Conservation (phyloP, 2,797 vertebrate species). For the Semotilus atromaculatus region DNA sequence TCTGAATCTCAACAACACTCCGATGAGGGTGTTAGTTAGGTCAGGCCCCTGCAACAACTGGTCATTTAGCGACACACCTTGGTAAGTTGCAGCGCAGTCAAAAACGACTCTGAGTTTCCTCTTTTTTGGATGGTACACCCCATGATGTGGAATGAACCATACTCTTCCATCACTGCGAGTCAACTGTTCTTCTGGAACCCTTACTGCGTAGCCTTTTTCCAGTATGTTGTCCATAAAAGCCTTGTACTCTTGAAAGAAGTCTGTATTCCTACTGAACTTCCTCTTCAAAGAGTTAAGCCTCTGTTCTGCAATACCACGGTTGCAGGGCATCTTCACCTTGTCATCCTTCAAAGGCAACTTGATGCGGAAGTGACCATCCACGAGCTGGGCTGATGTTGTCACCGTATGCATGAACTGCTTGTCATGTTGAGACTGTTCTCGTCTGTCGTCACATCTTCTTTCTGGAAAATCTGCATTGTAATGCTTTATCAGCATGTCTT, state of each 20-base stretch:
- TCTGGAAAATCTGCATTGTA: constrained; percentile 37
- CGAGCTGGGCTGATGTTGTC: not conserved
- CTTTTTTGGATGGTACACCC: no score
- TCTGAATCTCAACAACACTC: constrained; percentile 31
- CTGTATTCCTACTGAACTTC: no score
- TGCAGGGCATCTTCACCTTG: constrained; percentile 41
- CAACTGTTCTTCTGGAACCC: no score
- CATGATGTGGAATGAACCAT: no score
- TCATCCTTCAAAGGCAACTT: constrained; percentile 42
- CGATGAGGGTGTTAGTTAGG: constrained; percentile 29
- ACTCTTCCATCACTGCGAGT: no score
- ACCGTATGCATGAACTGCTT: not conserved
- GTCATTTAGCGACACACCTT: constrained; percentile 18
- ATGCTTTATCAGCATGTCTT: not conserved
- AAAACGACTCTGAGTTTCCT: constrained; percentile 25
- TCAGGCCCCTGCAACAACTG: constrained; percentile 35
- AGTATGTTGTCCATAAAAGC: no score
- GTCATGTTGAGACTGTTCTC: constrained; percentile 24
- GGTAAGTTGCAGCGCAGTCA: constrained; percentile 8
- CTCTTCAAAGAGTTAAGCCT: no score
- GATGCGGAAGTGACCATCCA: constrained; percentile 31
- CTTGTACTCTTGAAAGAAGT: no score
- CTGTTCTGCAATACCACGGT: constrained; percentile 33
- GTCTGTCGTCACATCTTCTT: constrained; percentile 6
- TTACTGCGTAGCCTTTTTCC: no score